These are phyloP conservation scores for Nymphalis io DNA, from an alignment of 1,140 invertebrate species.

Conservation along the genomic window DNA sequence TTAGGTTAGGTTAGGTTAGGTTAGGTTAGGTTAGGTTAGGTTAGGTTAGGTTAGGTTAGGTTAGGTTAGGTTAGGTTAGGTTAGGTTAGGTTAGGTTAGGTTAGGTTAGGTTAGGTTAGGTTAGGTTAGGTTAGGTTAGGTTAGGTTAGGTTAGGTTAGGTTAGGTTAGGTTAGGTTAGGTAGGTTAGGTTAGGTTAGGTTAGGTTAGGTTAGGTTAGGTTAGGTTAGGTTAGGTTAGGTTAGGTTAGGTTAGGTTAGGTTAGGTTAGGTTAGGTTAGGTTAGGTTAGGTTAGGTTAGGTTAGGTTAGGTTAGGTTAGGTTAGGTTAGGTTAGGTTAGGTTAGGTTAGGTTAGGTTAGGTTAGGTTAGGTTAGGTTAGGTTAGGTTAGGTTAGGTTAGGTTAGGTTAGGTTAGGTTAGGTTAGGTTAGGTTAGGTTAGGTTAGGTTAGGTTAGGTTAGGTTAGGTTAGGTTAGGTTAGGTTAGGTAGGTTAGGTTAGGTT, in stretches of 20 bases:
- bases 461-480: slow-evolving; percentile 17
- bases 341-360: slow-evolving; percentile 39
- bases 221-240: slow-evolving; percentile 28
- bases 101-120: slow-evolving; percentile 38
- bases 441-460: slow-evolving; percentile 21
- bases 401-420: slow-evolving; percentile 37
- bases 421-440: slow-evolving; percentile 36
- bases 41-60: slow-evolving; percentile 40
- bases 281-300: slow-evolving; percentile 39
- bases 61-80: slow-evolving; percentile 43
- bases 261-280: slow-evolving; percentile 34
- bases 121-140: slow-evolving; percentile 27
- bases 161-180: slow-evolving; percentile 23
- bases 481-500: slow-evolving; percentile 14
- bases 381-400: slow-evolving; percentile 23
- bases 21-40: slow-evolving; percentile 55
- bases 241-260: slow-evolving; percentile 34
- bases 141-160: slow-evolving; percentile 27
- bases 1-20: slow-evolving; percentile 48
- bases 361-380: slow-evolving; percentile 36
- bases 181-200: no score
- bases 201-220: slow-evolving; percentile 29
- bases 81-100: slow-evolving; percentile 36
- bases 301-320: slow-evolving; percentile 38
- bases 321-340: slow-evolving; percentile 38